Evolutionary conservation across 1,140 invertebrate genomes (phyloP).

Genomic region (Euura saliciscinereae): DNA sequence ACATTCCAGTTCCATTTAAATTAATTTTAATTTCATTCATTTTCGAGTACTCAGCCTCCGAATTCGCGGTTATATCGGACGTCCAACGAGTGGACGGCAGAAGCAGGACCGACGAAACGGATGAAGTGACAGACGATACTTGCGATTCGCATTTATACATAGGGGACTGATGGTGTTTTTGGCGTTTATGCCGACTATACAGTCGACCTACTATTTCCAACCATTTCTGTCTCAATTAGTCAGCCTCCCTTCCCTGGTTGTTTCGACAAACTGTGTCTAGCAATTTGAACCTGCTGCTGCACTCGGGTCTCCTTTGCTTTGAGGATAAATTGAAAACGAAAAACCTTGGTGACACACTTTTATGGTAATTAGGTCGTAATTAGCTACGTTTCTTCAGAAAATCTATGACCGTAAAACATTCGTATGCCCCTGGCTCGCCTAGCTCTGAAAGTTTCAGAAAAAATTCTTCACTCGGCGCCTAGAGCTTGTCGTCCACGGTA

Average conservation of each 20-base stretch:
- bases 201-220: too few species aligned
- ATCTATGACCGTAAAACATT: background rate
- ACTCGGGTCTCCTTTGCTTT: background rate
- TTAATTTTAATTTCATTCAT: conserved; percentile 3
- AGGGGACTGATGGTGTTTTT: background rate
- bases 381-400: background rate
- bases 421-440: background rate
- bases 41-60: conserved; percentile 2
- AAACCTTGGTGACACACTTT: background rate
- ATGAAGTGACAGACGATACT: background rate
- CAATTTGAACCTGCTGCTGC: background rate
- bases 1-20: background rate
- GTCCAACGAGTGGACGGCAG: background rate
- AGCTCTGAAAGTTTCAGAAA: too few species aligned
- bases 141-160: background rate
- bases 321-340: background rate
- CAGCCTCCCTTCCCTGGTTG: background rate
- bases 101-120: background rate
- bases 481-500: too few species aligned
- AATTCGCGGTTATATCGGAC: background rate
- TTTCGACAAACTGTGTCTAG: background rate
- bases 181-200: background rate
- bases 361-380: background rate
- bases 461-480: too few species aligned
- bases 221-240: background rate